phyloP scores from a whole-genome alignment of 2,888 invertebrate genomes.

The Galerucella calmariensis region DNA sequence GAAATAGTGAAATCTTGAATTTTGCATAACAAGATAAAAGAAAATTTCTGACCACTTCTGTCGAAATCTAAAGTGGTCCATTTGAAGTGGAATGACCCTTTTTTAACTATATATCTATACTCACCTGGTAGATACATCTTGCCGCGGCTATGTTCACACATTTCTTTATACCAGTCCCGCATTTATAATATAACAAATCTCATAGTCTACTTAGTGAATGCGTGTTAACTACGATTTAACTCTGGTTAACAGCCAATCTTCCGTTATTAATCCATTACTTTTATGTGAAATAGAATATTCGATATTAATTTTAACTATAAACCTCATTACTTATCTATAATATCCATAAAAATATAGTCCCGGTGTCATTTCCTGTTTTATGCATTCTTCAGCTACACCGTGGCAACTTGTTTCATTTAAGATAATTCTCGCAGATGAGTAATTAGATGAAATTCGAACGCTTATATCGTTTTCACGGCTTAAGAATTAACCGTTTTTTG shows the following conservation, averaged over 20 bases:
- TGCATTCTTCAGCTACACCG: neutral
- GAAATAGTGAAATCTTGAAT: too few species aligned
- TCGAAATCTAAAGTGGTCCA: too few species aligned
- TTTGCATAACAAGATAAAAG: too few species aligned
- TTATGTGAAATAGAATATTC: neutral
- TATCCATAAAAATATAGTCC: neutral
- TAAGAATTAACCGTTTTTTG: too few species aligned
- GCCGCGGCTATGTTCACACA: neutral
- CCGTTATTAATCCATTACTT: conserved; percentile 4
- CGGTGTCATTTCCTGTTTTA: neutral
- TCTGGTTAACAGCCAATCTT: neutral
- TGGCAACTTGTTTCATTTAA: too few species aligned
- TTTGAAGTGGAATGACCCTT: too few species aligned
- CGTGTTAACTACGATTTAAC: neutral
- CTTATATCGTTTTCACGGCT: too few species aligned
- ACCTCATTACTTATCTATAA: neutral
- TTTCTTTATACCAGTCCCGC: neutral
- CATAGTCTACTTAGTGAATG: neutral
- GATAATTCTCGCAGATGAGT: too few species aligned
- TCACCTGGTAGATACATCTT: neutral
- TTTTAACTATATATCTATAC: neutral
- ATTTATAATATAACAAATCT: too few species aligned
- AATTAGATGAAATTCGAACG: too few species aligned
- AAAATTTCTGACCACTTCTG: too few species aligned
- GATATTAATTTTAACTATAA: conserved; percentile 1